Conservation (phyloP, 2,888 invertebrate species). For the Volucella inflata region DNA sequence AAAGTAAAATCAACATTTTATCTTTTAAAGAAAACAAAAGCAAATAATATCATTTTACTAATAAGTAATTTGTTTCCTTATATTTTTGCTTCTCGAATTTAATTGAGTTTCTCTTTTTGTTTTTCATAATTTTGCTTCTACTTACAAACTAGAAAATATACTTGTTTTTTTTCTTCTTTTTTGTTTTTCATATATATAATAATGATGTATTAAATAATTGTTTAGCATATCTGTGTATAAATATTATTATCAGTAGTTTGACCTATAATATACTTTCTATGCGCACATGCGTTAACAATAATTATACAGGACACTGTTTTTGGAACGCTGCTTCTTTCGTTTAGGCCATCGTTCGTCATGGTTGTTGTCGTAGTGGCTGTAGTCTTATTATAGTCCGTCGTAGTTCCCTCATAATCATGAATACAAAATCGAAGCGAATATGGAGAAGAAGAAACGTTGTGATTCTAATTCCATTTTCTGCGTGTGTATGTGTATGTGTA, state of each 20-base stretch:
- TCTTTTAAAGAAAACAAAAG: constrained; percentile 4
- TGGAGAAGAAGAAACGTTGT: constrained; percentile 21
- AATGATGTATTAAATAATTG: constrained; percentile 71
- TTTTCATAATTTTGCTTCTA: constrained; percentile 66
- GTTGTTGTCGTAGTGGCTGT: background rate
- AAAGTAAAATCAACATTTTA: background rate
- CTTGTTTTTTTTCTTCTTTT: constrained; percentile 1
- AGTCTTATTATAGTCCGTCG: no score
- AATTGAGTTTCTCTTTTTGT: constrained; percentile 59
- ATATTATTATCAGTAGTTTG: constrained; percentile 72
- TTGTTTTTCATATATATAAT: constrained; percentile 29
- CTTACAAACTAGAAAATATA: constrained; percentile 73
- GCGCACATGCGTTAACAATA: constrained; percentile 49
- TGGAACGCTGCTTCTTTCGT: constrained; percentile 32
- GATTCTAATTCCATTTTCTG: constrained; percentile 38
- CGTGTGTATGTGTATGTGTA: constrained; percentile 2
- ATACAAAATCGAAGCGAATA: constrained; percentile 18
- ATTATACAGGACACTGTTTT: constrained; percentile 54
- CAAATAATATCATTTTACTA: constrained; percentile 50
- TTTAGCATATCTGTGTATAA: constrained; percentile 67
- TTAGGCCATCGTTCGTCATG: constrained; percentile 2
- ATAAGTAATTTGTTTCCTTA: constrained; percentile 47
- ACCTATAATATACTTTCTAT: constrained; percentile 56
- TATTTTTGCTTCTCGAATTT: constrained; percentile 70
- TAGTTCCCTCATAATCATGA: constrained; percentile 10